Evolutionary conservation across 92 coral and sea anemone species (phyloP), one percentile per base, ranked within the genome.

Genomic region (Paramuricea clavata): DNA sequence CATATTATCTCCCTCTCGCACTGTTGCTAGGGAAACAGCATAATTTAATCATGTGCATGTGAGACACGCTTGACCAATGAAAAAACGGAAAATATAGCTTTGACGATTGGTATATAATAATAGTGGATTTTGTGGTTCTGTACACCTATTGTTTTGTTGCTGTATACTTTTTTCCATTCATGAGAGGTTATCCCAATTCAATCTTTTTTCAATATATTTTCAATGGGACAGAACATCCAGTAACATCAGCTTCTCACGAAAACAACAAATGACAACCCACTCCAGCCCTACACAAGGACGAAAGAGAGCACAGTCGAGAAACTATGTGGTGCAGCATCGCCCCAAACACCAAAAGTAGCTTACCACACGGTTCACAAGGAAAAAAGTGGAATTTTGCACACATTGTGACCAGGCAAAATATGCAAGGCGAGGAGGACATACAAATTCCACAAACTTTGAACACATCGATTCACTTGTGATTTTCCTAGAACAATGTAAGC

Each of bases 371-470:
- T 76, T 15, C 65, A 76, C 28, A 62, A 86, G 42, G 59, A 62
- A 57, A 73, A 31, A 35, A 76, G 89, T 22, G 89, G 89, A 12
- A 69, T 85, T 34, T 35, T 57, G 41, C 54, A 72, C 42, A 83
- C 89, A 77, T 69, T 59, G 78, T 26, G 73, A 71, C 33, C 85
- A 86, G 78, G 89, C 82, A 3, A 76, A 76, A 43, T 64, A 86
- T 49, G 54, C 65, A 36, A 62, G 82, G 76, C n/a, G n/a, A n/a
- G 73, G 68, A 60, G 82, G 28, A 35, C 60, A 76, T 54, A 36
- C 85, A 31, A 76, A 86, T 41, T 49, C 77, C 33, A 86, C 41
- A 67, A 73, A 62, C 36, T 62, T 16, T 82, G 82, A 62, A 74
- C 54, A 81, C 71, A 81, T 76, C 43, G 85, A 86, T 76, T 73